Base-by-base conservation (phyloP, 2,888 invertebrate species). In the Oscheius sp. region DNA sequence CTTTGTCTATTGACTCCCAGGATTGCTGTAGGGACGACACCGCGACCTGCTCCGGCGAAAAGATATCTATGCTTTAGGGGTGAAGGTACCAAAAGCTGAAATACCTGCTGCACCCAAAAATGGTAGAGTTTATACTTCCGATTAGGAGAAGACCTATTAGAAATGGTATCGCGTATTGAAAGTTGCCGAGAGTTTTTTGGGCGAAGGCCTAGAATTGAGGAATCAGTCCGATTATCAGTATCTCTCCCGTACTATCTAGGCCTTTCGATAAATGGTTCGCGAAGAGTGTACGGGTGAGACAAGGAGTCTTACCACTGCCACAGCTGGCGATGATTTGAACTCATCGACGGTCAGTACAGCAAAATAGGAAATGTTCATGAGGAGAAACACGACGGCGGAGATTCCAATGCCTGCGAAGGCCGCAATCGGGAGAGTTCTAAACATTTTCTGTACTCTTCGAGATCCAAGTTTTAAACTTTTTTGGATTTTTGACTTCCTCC, bases 361-460 rank as follows among this genome's bases (percentile, higher is more conserved):
- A 90, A 96, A 95, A 91, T 96, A 96, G 51, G 96, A 94, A 82
- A 95, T 92, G 90, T 96, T 96, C 9, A 95, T 94, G 87, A 95
- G 90, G 65, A 95, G 94, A 90, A 96, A 96, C 75, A 96, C 80
- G 5, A 77, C 51, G 0, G 84, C 84, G 1, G 87, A 82, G 11
- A 85, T 81, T 2, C 60, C 68, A 9, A 87, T 85, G 35, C 87
- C 86, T 65, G 80, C 75, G 57, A 85, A 75, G 2, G 84, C 85
- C 2, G 86, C 85, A 37, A 87, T 79, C 5, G 87, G 87, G 9
- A 87, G 59, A 1, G 83, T 87, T 73, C 86, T 85, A 73, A 47
- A 82, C 9, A 1, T 51, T 33, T 4, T 58, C 11, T 51, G 21
- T 29, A 42, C 32, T 47, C 37, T 47, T 70, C 1, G n/a, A 51